Conservation (phyloP, 2,113 vertebrate genomes). For the Microtus ochrogaster region DNA sequence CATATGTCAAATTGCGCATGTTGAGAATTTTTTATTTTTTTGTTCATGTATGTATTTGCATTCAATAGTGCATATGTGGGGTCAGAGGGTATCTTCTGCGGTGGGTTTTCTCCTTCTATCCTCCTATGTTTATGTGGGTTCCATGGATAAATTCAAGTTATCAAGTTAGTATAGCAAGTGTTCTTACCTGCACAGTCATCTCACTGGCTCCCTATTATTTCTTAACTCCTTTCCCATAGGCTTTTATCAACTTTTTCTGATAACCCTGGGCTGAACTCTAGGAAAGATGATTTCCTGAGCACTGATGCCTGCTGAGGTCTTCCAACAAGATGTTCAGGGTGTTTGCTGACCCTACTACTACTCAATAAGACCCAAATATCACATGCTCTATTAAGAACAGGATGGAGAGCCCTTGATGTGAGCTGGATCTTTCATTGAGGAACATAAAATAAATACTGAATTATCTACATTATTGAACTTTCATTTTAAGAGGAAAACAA, state of each 20-base stretch:
- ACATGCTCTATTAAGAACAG: not conserved
- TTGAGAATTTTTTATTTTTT: not conserved
- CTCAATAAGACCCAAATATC: not conserved
- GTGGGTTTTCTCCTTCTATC: not conserved
- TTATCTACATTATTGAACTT: not conserved
- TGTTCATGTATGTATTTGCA: not conserved
- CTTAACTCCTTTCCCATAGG: not conserved
- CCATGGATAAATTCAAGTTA: not conserved
- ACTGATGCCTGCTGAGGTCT: not conserved
- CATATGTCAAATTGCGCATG: not conserved
- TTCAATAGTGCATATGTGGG: not conserved
- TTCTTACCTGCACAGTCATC: not conserved
- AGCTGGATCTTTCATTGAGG: not conserved
- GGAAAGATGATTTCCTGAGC: not conserved
- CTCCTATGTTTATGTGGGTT: not conserved
- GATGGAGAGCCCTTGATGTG: not conserved
- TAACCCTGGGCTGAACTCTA: not conserved
- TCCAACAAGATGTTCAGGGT: not conserved
- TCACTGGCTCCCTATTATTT: not conserved
- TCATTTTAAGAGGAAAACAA: not conserved
- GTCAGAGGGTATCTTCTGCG: not conserved
- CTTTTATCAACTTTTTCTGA: not conserved
- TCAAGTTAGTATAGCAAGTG: not conserved
- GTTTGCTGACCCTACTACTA: not conserved
- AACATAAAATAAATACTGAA: not conserved